Evolutionary conservation across 2,113 vertebrate species (phyloP), one percentile per base, ranked within the genome.

Genomic region (Camelus dromedarius): DNA sequence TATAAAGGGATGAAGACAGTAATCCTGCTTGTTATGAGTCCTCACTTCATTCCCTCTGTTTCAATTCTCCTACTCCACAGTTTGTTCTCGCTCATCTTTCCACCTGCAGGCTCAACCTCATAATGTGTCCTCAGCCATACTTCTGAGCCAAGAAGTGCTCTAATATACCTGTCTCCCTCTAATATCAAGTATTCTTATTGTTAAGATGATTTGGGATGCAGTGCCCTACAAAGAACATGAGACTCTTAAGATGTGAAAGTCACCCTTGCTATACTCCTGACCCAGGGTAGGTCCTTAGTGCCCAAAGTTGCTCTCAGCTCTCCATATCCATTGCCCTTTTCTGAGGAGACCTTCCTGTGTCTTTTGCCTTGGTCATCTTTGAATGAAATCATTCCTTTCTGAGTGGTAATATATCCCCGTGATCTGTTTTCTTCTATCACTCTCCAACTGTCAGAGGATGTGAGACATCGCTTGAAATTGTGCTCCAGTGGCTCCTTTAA

Each of bases 401-500:
- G 14, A 88, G 35, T 60, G 35, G 26, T 77, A 62, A n/a, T 42
- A 89, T 7, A 67, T 35, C 56, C 54, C 48, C 42, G 35, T 50
- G 79, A 80, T 95, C 82, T 66, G 89, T 83, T 93, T 75, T 73
- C 70, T 85, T 95, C 93, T 82, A 19, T 77, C 76, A 56, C 73
- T 94, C 73, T 69, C 91, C n/a, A 58, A 88, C 72, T 79, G 92
- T 86, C 96, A 91, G 70, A 83, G 73, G 73, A 84, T 69, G 62
- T 87, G 84, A 97, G 96, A 69, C 70, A 52, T 81, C 60, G 60
- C 90, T 92, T 81, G 76, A 75, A 97, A 81, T 22, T 95, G 75
- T 92, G 84, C 75, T 87, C 75, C 54, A 48, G 81, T 77, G 83
- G 52, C 75, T 81, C 70, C 95, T 94, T 30, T 77, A 85, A 92